These are phyloP conservation scores for Lamellibrachia luymesi DNA, from an alignment of 1,140 invertebrate species.

Conservation along the genomic window DNA sequence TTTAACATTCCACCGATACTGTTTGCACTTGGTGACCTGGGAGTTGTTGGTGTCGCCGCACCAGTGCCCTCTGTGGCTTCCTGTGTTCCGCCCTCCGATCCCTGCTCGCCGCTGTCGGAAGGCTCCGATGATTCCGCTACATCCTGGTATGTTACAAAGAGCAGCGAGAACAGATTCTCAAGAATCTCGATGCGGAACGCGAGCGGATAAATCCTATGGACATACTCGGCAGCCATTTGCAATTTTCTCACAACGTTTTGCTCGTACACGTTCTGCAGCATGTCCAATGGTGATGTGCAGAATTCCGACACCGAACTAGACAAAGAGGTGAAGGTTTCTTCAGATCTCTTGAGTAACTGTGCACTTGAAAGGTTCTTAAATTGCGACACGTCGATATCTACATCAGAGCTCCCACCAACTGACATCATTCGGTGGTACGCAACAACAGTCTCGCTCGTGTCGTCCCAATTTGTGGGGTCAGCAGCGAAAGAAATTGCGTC, in stretches of 20 bases:
- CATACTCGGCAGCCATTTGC: constrained; percentile 36
- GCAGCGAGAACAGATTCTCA: constrained; percentile 57
- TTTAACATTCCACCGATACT: not conserved
- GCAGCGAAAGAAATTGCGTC: constrained; percentile 45
- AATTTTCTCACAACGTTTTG: constrained; percentile 28
- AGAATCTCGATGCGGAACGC: constrained; percentile 55
- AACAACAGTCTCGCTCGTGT: not conserved
- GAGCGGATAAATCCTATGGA: constrained; percentile 51
- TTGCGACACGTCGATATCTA: not conserved
- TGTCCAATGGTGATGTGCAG: not conserved
- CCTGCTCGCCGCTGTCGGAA: not conserved
- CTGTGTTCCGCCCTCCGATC: not conserved
- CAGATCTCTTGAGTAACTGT: not conserved
- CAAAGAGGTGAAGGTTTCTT: not conserved
- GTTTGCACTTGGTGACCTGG: not conserved
- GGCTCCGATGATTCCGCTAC: not conserved
- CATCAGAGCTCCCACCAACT: not conserved
- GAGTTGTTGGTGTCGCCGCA: not conserved
- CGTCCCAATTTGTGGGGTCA: constrained; percentile 34
- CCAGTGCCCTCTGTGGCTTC: not conserved
- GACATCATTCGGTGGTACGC: not conserved
- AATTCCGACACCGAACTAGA: constrained; percentile 6
- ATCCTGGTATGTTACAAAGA: constrained; percentile 44
- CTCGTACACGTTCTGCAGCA: not conserved
- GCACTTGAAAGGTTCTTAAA: not conserved